Evolutionary conservation across 1,140 invertebrate species (phyloP).

Genomic region (Leptinotarsa undecemlineata): DNA sequence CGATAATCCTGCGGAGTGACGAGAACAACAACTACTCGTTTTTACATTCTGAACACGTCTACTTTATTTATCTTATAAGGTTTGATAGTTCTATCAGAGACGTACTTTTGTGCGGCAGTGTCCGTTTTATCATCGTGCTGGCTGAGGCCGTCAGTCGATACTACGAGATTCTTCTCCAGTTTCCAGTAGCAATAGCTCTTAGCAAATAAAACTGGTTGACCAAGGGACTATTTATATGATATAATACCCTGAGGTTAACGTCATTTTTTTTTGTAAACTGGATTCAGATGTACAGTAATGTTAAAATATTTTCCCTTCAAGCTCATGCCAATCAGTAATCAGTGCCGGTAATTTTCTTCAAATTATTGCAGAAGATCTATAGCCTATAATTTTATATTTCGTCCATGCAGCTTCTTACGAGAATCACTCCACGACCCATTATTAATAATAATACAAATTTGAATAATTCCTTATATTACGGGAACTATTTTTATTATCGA

Average conservation of each 20-base stretch:
- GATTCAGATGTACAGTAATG: constrained; percentile 35
- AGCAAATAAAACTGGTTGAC: constrained; percentile 48
- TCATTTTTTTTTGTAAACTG: constrained; percentile 30
- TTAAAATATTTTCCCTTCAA: constrained; percentile 36
- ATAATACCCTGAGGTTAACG: constrained; percentile 19
- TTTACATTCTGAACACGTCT: constrained; percentile 46
- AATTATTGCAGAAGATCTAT: constrained; percentile 35
- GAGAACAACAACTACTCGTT: constrained; percentile 23
- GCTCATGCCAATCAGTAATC: constrained; percentile 43
- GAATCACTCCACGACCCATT: neutral
- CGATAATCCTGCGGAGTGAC: constrained; percentile 5
- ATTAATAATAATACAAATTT: constrained; percentile 19
- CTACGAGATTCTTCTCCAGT: constrained; percentile 27
- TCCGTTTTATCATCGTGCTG: neutral
- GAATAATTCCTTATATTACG: neutral
- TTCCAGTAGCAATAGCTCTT: constrained; percentile 49
- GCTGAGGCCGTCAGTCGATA: constrained; percentile 18
- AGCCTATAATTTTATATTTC: constrained; percentile 38
- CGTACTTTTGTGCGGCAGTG: neutral
- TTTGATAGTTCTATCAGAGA: constrained; percentile 28
- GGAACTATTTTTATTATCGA: constrained; percentile 12
- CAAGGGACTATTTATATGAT: constrained; percentile 34
- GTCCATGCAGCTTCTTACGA: constrained; percentile 21
- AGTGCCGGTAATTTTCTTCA: constrained; percentile 40
- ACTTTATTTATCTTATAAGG: constrained; percentile 43